Evolutionary conservation across 1,140 invertebrate genomes (phyloP).

Genomic region (Nylanderia fulva): DNA sequence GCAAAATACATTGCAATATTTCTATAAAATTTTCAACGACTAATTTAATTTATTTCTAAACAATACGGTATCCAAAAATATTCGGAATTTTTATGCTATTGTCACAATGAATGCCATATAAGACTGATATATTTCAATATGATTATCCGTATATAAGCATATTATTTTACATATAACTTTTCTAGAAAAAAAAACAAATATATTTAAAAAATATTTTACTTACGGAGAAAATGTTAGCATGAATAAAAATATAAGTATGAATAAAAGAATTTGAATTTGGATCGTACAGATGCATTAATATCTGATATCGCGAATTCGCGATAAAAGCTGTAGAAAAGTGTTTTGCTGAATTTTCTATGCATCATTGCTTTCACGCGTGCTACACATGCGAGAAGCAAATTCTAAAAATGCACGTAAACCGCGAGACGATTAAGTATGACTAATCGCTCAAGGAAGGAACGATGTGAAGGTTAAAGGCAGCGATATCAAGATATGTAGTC

Average conservation of each 20-base stretch:
- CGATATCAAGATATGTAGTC: constrained; percentile 28
- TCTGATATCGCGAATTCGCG: background rate
- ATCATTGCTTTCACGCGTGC: background rate
- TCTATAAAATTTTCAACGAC: background rate
- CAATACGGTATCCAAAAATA: too few species aligned
- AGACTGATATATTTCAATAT: background rate
- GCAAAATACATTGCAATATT: background rate
- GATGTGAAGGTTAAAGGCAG: constrained; percentile 24
- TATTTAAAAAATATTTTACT: background rate
- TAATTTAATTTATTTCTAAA: constrained; percentile 26
- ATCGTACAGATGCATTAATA: background rate
- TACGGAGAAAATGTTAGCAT: too few species aligned
- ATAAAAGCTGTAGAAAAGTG: constrained; percentile 9
- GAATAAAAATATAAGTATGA: too few species aligned
- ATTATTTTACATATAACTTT: background rate
- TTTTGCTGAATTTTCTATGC: constrained; percentile 35
- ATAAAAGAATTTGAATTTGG: background rate
- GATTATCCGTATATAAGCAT: too few species aligned
- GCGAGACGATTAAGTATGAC: constrained; percentile 40
- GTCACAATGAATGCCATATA: background rate
- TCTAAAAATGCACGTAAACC: constrained; percentile 47
- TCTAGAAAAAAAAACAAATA: background rate
- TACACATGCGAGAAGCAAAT: constrained; percentile 2
- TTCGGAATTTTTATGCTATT: background rate
- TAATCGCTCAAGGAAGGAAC: constrained; percentile 48